Conservation (phyloP, 2,797 vertebrate species). For the Squalus acanthias region DNA sequence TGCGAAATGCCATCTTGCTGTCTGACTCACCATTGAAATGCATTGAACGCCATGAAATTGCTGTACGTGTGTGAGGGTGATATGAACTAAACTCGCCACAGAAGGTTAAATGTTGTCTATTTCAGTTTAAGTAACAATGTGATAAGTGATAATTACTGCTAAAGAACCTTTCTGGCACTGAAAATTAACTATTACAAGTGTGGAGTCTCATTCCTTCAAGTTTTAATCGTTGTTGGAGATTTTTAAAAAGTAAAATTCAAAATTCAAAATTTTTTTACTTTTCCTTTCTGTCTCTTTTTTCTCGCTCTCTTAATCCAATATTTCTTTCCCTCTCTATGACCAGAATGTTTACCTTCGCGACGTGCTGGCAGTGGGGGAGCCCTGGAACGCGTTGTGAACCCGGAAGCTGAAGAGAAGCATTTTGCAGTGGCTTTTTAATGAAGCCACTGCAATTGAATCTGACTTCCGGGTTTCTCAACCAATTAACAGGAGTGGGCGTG, state of each 20-base stretch:
- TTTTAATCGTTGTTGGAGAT: background rate
- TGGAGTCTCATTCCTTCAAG: background rate
- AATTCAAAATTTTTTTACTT: background rate
- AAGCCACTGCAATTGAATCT: too few relatives aligned
- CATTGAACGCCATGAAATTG: background rate
- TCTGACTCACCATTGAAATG: background rate
- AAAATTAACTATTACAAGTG: background rate
- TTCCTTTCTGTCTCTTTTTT: background rate
- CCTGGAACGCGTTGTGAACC: too few relatives aligned
- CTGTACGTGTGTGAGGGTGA: too few relatives aligned
- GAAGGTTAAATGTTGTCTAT: background rate
- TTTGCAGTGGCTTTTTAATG: too few relatives aligned
- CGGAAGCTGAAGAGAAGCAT: too few relatives aligned
- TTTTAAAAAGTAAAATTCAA: background rate
- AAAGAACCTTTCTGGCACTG: background rate
- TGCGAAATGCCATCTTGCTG: background rate
- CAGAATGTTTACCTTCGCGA: too few relatives aligned
- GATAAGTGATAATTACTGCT: background rate
- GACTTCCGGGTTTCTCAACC: too few relatives aligned
- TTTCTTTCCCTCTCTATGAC: background rate
- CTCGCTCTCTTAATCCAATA: background rate
- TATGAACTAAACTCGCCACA: too few relatives aligned
- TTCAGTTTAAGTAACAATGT: background rate
- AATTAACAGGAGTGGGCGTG: too few relatives aligned
- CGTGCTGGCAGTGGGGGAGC: too few relatives aligned